Percentiles rank a stretch among this genome's conserved stretches.
These are phyloP conservation scores for Scaptodrosophila latifasciaeformis DNA, from an alignment of 2,888 invertebrate species.

Conservation along the genomic window DNA sequence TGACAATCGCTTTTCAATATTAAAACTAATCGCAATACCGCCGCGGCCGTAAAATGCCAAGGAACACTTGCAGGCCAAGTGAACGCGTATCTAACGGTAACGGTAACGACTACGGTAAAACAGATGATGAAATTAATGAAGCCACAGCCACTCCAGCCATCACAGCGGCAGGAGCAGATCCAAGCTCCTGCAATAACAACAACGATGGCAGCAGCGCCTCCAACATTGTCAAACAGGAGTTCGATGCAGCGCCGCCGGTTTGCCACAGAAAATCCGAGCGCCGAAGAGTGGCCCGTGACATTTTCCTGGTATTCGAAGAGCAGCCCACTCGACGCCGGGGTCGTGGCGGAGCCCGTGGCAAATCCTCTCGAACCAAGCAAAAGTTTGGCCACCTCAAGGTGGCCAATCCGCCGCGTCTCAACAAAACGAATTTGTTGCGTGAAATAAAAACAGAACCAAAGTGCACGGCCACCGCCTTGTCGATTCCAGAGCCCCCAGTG, in stretches of 20 bases:
- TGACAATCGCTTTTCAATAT: conserved; percentile 45
- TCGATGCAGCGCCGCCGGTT: conserved; percentile 45
- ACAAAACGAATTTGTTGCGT: conserved; percentile 55
- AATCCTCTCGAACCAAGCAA: conserved; percentile 61
- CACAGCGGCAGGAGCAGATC: not conserved
- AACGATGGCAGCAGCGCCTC: not conserved
- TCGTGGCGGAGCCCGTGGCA: conserved; percentile 59
- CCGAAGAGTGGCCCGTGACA: conserved; percentile 73
- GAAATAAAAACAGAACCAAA: conserved; percentile 72
- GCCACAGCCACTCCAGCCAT: not conserved
- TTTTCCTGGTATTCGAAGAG: conserved; percentile 73
- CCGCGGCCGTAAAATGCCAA: conserved; percentile 60
- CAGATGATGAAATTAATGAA: too few species aligned
- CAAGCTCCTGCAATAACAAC: conserved; percentile 3
- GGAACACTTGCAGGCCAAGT: conserved; percentile 65
- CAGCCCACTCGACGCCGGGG: conserved; percentile 61
- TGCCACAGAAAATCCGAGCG: conserved; percentile 72
- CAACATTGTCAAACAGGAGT: conserved; percentile 55
- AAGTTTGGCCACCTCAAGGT: conserved; percentile 64
- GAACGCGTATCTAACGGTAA: conserved; percentile 48
- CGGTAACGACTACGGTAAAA: conserved; percentile 17
- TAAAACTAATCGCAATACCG: conserved; percentile 25
- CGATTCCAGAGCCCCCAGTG: not conserved
- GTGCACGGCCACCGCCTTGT: conserved; percentile 41
- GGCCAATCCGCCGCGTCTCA: conserved; percentile 61